Evolutionary conservation across 1,140 invertebrate species (phyloP).

Genomic region (Hesperophylax magnus): DNA sequence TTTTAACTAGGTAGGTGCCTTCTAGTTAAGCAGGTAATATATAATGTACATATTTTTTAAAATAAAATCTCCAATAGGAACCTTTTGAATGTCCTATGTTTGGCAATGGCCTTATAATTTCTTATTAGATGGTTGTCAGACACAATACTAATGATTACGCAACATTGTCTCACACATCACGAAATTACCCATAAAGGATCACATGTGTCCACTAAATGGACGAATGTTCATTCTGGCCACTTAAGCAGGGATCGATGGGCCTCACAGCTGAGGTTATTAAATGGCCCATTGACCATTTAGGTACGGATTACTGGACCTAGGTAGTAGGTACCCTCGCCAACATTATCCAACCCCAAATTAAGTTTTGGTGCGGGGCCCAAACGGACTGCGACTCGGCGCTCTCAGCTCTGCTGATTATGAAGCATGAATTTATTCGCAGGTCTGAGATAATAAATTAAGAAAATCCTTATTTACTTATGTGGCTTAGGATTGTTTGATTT

Average conservation of each 20-base stretch:
- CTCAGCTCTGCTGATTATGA: conserved; percentile 42
- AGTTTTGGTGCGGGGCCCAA: conserved; percentile 47
- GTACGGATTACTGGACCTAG: conserved; percentile 51
- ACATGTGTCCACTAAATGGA: conserved; percentile 30
- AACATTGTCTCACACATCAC: not conserved
- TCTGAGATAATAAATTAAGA: conserved; percentile 49
- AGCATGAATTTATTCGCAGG: conserved; percentile 13
- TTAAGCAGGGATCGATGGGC: conserved; percentile 52
- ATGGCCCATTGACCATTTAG: conserved; percentile 51
- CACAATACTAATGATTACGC: no score
- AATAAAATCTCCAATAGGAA: no score
- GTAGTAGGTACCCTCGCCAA: conserved; percentile 35
- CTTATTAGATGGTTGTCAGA: no score
- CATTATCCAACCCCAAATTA: conserved; percentile 56
- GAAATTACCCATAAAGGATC: not conserved
- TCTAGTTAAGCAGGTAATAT: no score
- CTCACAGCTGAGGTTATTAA: conserved; percentile 50
- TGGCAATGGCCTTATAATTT: no score
- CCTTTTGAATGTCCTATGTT: no score
- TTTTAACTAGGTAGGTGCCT: no score
- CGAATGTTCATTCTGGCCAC: conserved; percentile 52
- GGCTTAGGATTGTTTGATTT: conserved; percentile 44
- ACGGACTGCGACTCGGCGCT: conserved; percentile 41
- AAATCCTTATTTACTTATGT: conserved; percentile 40
- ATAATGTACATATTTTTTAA: no score